Evolutionary conservation across 2,888 invertebrate genomes (phyloP).

Genomic region (Leptinotarsa tumamoca): DNA sequence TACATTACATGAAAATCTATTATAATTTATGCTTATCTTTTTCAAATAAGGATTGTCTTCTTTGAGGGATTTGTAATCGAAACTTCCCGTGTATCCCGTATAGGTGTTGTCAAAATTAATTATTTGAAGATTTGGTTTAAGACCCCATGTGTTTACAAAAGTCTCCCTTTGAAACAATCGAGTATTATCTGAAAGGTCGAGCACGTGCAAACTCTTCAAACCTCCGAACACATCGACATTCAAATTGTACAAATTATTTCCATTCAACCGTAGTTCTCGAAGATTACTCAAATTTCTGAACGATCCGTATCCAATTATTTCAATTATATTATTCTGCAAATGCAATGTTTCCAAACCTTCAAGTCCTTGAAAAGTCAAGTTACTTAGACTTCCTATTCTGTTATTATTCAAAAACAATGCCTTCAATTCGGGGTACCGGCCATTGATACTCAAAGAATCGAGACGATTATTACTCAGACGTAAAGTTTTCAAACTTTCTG

Average conservation of each 20-base stretch:
- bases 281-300: conserved; percentile 11
- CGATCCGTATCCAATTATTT: neutral
- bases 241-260: neutral
- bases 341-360: conserved; percentile 2
- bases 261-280: conserved; percentile 4
- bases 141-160: neutral
- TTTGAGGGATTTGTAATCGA: neutral
- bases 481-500: neutral
- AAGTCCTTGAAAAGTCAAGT: neutral
- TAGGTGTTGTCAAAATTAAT: conserved; percentile 11
- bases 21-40: conserved; percentile 7
- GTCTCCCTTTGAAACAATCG: neutral
- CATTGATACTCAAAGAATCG: neutral
- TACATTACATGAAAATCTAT: conserved; percentile 14
- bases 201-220: neutral
- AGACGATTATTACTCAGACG: neutral
- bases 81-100: neutral
- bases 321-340: conserved; percentile 2
- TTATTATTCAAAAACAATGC: conserved; percentile 6
- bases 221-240: neutral
- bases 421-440: neutral
- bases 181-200: conserved; percentile 18
- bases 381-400: neutral
- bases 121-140: neutral
- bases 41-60: neutral